Percentiles rank a stretch among this genome's conserved stretches.
Evolutionary conservation across 2,113 vertebrate genomes (phyloP).

Genomic region (Ancistrus triradiatus): DNA sequence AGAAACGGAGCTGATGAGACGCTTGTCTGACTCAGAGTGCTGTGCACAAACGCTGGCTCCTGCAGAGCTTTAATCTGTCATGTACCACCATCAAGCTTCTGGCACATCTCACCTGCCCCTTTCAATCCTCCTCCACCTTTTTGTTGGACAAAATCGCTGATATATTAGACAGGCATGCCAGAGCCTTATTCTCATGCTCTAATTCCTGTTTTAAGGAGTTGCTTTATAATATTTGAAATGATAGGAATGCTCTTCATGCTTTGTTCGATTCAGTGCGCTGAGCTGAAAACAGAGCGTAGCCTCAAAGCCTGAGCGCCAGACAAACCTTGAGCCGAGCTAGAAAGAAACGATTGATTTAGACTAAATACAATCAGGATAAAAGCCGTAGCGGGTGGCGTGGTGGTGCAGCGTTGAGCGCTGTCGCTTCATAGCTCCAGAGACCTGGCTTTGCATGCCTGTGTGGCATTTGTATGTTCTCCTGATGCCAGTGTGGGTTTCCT

Average conservation of each 20-base stretch:
- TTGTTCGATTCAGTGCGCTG: not conserved
- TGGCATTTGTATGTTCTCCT: too few species aligned
- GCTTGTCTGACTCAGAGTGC: constrained; percentile 2
- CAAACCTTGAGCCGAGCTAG: too few species aligned
- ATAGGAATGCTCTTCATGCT: not conserved
- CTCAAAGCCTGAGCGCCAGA: too few species aligned
- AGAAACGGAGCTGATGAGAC: too few species aligned
- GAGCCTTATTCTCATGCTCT: not conserved
- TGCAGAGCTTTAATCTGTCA: constrained; percentile 38
- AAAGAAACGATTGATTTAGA: too few species aligned
- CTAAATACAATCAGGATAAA: too few species aligned
- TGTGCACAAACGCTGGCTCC: constrained; percentile 4
- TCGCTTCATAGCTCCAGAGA: too few species aligned
- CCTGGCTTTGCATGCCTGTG: too few species aligned
- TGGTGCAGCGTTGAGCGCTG: too few species aligned
- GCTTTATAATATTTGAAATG: not conserved
- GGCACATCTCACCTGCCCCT: constrained; percentile 18
- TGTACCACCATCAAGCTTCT: constrained; percentile 24
- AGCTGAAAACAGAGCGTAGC: too few species aligned
- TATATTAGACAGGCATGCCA: not conserved
- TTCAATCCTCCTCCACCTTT: constrained; percentile 15
- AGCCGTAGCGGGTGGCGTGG: too few species aligned
- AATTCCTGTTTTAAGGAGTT: not conserved
- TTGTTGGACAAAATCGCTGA: constrained; percentile 1
- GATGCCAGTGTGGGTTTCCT: too few species aligned